Evolutionary conservation across 2,888 invertebrate genomes (phyloP), one percentile per base, ranked within the genome.

Genomic region (Hedychridium roseum): DNA sequence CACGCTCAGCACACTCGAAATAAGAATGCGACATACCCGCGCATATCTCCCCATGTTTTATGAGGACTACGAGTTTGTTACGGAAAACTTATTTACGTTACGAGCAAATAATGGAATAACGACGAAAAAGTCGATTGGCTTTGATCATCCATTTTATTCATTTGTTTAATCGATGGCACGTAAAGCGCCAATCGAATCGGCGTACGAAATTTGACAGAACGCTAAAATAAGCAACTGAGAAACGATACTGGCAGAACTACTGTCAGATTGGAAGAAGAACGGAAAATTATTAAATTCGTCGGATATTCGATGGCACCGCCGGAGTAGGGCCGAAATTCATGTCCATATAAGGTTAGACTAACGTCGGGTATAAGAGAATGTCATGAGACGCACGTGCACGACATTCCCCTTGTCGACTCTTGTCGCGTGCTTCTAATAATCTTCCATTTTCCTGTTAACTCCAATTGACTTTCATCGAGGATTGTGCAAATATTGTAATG

Each of bases 311-410:
- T 2, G 15, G 31, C 12, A 31, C 27, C 35, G 35, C 35, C 46
- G 58, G 58, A 55, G 57, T 54, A 54, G 54, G 44, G 40, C 46
- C 43, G 54, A 65, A 65, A 56, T 57, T 51, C 39, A 43, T 63
- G 32, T 47, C 68, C 68, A 52, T 68, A 68, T 68, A 68, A 66
- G 68, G 68, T 68, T 68, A 68, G 57, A 53, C 5, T 23, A 23
- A 9, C 5, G 23, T 9, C 9, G 9, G 23, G 23, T 23, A 6
- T 23, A 9, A 23, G 9, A n/a, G 7, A 2, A 37, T 26, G 7
- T 35, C 18, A 40, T 7, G 14, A 28, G 7, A 1, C 15, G 7
- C 30, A 12, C 5, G 15, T 18, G 14, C 23, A 9, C 27, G 9
- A 43, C 40, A 27, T 45, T 52, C 34, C 4, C 23, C 23, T 16